phyloP scores from a whole-genome alignment of 2,888 invertebrate genomes.

The Aspidapion aeneum region DNA sequence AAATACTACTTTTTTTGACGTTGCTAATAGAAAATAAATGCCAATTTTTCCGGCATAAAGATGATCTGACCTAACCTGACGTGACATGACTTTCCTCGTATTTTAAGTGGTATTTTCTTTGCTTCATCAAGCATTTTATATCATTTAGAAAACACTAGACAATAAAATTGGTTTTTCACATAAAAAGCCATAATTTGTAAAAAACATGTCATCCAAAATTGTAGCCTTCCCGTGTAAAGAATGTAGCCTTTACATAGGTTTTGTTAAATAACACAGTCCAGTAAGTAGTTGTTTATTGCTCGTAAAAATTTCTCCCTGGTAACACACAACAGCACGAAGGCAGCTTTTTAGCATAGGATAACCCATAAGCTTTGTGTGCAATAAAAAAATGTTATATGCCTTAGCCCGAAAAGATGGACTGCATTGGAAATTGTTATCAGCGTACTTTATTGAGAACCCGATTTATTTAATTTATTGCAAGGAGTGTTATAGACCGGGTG shows the following conservation, averaged over 20 bases:
- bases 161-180: neutral
- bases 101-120: too few relatives aligned
- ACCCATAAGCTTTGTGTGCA: neutral
- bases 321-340: neutral
- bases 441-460: too few relatives aligned
- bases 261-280: slow-evolving; percentile 2
- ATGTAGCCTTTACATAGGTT: neutral
- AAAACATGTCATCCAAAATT: neutral
- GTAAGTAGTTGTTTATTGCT: neutral
- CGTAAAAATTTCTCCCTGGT: too few relatives aligned
- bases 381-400: neutral
- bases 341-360: neutral
- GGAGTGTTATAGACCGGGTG: too few relatives aligned
- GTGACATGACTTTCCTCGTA: too few relatives aligned
- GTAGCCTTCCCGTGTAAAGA: neutral
- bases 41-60: too few relatives aligned
- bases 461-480: too few relatives aligned
- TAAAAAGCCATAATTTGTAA: neutral
- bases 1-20: too few relatives aligned
- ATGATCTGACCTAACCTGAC: too few relatives aligned
- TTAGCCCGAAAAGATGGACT: neutral
- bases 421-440: too few relatives aligned
- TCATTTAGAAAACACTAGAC: neutral
- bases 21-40: too few relatives aligned
- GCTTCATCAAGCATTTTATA: too few relatives aligned